Percentiles rank a stretch among this genome's conserved stretches.
Conservation (phyloP, 2,113 vertebrate genomes). For the Crotalus tigris region DNA sequence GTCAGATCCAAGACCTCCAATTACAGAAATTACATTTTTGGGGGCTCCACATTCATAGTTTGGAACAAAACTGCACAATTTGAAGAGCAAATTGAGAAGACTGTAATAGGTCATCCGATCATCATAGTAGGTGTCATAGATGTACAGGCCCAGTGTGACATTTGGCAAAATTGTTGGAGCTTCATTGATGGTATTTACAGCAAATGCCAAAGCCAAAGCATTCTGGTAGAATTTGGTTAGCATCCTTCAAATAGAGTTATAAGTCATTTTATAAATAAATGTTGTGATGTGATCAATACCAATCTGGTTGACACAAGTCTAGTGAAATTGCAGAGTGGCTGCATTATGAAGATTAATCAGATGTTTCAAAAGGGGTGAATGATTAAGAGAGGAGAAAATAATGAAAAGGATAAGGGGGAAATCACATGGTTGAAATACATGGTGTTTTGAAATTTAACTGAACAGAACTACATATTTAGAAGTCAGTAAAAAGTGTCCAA, state of each 20-base stretch:
- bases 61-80: not conserved
- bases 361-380: no score
- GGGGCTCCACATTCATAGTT: not conserved
- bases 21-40: not conserved
- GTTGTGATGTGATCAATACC: not conserved
- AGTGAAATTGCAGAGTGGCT: no score
- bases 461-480: no score
- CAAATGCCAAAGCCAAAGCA: not conserved
- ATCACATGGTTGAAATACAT: no score
- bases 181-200: not conserved
- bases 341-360: no score
- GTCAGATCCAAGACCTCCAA: not conserved
- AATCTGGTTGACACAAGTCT: no score
- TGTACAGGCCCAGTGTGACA: not conserved
- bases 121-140: not conserved
- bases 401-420: no score
- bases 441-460: no score
- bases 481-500: no score
- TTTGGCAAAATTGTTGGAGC: not conserved
- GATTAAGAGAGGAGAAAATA: no score
- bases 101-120: not conserved
- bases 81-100: not conserved
- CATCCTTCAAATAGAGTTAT: not conserved
- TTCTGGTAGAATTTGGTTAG: slow-evolving; percentile 11
- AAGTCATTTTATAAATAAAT: not conserved